Conservation (phyloP, 2,113 vertebrate genomes). For the Nematolebias whitei region DNA sequence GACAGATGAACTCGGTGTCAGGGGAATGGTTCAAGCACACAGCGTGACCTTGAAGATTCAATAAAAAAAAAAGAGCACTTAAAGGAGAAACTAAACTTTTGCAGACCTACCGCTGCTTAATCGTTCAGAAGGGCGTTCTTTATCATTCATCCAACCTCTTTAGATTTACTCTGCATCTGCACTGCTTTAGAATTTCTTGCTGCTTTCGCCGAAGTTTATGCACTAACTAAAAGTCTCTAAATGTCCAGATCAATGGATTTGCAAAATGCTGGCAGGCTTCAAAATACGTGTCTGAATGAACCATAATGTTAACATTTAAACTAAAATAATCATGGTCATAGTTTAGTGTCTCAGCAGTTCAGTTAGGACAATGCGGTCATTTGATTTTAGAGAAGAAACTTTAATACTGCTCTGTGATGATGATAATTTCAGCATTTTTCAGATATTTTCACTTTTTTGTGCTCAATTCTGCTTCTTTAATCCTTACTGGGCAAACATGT, state of each 20-base stretch:
- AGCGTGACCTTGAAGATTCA: slow-evolving; percentile 51
- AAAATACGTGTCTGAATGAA: slow-evolving; percentile 32
- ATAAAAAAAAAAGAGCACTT: slow-evolving; percentile 27
- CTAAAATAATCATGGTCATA: neutral
- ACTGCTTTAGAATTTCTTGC: slow-evolving; percentile 18
- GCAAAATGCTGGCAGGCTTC: slow-evolving; percentile 24
- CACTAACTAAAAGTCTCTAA: slow-evolving; percentile 18
- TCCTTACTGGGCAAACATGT: too few species aligned
- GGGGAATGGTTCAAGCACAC: slow-evolving; percentile 44
- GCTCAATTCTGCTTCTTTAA: too few species aligned
- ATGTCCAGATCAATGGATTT: slow-evolving; percentile 34
- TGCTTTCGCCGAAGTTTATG: slow-evolving; percentile 12
- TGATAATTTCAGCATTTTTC: neutral
- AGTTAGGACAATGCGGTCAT: too few species aligned
- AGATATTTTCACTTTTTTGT: too few species aligned
- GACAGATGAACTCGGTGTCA: slow-evolving; percentile 55
- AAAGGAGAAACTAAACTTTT: slow-evolving; percentile 29
- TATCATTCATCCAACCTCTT: slow-evolving; percentile 21
- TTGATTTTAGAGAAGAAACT: neutral
- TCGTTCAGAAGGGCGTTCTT: slow-evolving; percentile 2
- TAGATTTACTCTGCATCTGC: slow-evolving; percentile 17
- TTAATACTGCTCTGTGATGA: neutral
- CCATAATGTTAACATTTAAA: slow-evolving; percentile 26
- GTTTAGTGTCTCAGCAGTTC: too few species aligned
- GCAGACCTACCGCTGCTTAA: slow-evolving; percentile 28